A percentile compares a stretch with the other conserved stretches of the same genome.
These are phyloP conservation scores for Leptinotarsa peninsularis DNA, from an alignment of 2,888 invertebrate genomes.

Conservation along the genomic window DNA sequence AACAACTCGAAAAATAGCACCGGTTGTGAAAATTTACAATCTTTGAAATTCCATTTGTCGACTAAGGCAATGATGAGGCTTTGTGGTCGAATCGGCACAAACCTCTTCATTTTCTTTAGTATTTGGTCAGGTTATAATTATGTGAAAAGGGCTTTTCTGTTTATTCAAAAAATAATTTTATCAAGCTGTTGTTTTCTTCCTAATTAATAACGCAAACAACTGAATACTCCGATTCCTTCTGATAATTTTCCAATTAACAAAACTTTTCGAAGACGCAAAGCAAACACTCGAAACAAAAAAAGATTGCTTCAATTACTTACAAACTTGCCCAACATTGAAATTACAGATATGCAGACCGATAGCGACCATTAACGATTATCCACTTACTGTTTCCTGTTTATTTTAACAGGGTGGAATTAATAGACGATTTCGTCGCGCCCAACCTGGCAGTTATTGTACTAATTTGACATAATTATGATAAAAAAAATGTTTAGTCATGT, in stretches of 20 bases:
- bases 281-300: constrained; percentile 15
- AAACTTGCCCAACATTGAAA: constrained; percentile 20
- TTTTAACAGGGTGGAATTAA: constrained; percentile 50
- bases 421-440: constrained; percentile 42
- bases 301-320: constrained; percentile 18
- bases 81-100: no score
- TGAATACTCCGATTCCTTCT: background rate
- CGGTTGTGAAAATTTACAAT: no score
- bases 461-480: constrained; percentile 54
- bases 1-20: no score
- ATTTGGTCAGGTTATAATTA: no score
- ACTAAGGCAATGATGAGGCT: no score
- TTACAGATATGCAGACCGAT: constrained; percentile 40
- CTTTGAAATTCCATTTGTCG: no score
- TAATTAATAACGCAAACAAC: background rate
- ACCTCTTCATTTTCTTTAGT: no score
- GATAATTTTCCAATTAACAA: constrained; percentile 18
- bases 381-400: constrained; percentile 58
- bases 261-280: background rate
- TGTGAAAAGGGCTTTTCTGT: no score
- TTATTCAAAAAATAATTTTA: background rate
- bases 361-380: constrained; percentile 52
- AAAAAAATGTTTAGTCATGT: constrained; percentile 42
- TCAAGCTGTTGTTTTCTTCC: constrained; percentile 1
- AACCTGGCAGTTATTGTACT: constrained; percentile 53